These are phyloP conservation scores for Ifrita kowaldi DNA, from an alignment of 2,113 vertebrate genomes.

Conservation along the genomic window DNA sequence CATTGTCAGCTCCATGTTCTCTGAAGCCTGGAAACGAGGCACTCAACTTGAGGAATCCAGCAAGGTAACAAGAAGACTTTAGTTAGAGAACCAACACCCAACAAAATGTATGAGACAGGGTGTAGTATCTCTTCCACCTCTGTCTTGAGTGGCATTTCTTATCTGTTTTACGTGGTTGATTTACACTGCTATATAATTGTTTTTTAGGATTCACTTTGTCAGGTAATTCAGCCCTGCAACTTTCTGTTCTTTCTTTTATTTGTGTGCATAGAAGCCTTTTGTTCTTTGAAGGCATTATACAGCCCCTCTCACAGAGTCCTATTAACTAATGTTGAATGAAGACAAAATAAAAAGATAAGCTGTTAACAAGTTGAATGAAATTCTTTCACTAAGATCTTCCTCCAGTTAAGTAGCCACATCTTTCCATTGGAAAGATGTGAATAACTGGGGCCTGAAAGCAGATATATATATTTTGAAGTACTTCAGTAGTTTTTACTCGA, in stretches of 20 bases:
- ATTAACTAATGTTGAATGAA: conserved; percentile 37
- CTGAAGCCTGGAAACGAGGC: conserved; percentile 96
- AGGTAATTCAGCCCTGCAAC: background rate
- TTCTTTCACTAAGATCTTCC: background rate
- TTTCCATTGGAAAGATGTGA: conserved; percentile 1
- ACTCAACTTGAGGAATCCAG: conserved; percentile 93
- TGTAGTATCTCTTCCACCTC: background rate
- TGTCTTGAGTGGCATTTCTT: conserved; percentile 1
- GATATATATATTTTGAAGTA: background rate
- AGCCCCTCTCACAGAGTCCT: background rate
- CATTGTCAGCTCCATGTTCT: conserved; percentile 96
- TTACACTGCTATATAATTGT: background rate
- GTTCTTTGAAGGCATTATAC: background rate
- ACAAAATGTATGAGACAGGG: background rate
- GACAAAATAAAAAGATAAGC: conserved; percentile 32
- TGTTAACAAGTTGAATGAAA: conserved; percentile 43
- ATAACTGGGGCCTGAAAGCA: background rate
- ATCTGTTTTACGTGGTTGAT: background rate
- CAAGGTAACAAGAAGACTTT: conserved; percentile 78
- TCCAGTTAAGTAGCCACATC: background rate
- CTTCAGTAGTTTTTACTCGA: background rate
- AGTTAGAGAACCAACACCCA: background rate
- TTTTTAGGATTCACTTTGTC: background rate
- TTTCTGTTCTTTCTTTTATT: background rate
- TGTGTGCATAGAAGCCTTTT: background rate